A percentile compares a stretch with the other conserved stretches of the same genome.
phyloP scores from a whole-genome alignment of 2,113 vertebrate species.

The Nesogale talazaci region DNA sequence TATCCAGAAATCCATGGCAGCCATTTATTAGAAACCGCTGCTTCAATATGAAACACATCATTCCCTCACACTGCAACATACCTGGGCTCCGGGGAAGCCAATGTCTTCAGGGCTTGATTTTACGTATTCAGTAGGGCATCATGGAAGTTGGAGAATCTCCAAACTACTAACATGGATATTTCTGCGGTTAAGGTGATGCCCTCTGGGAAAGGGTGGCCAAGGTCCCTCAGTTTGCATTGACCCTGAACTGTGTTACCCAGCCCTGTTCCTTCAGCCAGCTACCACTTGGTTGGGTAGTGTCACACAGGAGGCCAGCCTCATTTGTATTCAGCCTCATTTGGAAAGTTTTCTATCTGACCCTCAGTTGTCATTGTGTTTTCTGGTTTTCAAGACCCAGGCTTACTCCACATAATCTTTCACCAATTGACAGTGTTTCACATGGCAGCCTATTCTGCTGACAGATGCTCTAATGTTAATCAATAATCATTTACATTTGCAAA shows the following conservation, averaged over 20 bases:
- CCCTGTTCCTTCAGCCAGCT: neutral
- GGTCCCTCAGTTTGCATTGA: fast-evolving
- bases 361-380: neutral
- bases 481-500: slow-evolving; percentile 34
- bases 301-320: neutral
- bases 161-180: neutral
- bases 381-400: neutral
- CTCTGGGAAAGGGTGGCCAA: fast-evolving
- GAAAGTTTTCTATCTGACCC: neutral
- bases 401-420: neutral
- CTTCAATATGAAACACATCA: neutral
- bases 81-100: neutral
- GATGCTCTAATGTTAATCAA: neutral
- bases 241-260: neutral
- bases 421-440: neutral
- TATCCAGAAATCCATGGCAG: slow-evolving; percentile 46
- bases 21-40: neutral
- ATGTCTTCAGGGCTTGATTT: neutral
- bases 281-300: no score
- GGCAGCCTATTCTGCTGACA: neutral
- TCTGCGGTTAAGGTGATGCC: fast-evolving
- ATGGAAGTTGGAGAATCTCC: neutral
- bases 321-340: fast-evolving
- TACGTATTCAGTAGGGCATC: neutral
- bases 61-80: neutral